Conservation (phyloP, 1,140 invertebrate species). For the Tigriopus japonicus region DNA sequence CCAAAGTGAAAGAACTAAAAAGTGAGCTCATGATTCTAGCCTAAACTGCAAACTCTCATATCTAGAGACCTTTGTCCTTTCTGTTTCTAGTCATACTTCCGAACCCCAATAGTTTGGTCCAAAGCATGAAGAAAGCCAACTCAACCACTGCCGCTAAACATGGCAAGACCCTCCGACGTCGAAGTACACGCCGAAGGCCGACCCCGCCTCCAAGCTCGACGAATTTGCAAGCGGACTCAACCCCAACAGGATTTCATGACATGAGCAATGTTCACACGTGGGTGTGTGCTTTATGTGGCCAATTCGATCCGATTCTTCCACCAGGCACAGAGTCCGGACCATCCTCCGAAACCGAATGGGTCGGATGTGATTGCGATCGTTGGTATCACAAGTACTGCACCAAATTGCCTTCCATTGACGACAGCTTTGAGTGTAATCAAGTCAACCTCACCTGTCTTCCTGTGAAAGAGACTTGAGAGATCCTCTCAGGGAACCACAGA, state of each 20-base stretch:
- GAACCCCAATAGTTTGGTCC: too few relatives aligned
- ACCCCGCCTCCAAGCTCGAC: too few relatives aligned
- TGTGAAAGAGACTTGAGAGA: not conserved
- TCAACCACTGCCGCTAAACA: too few relatives aligned
- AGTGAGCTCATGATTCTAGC: too few relatives aligned
- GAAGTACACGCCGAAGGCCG: too few relatives aligned
- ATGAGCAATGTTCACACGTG: constrained; percentile 1
- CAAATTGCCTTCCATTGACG: not conserved
- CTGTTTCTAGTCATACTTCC: too few relatives aligned
- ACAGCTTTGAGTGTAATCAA: not conserved
- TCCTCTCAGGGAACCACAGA: not conserved
- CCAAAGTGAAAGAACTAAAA: too few relatives aligned
- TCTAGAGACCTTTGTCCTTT: too few relatives aligned
- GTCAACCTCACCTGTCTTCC: not conserved
- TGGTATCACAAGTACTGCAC: constrained; percentile 4
- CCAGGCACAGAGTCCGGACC: too few relatives aligned
- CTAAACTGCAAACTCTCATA: too few relatives aligned
- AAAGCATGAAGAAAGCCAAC: too few relatives aligned
- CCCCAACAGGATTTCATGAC: not conserved
- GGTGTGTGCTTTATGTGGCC: not conserved
- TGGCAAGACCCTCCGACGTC: too few relatives aligned
- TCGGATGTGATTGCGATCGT: not conserved
- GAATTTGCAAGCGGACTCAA: not conserved
- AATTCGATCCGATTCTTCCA: not conserved
- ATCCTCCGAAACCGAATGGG: not conserved